These are phyloP conservation scores for Colistium nudipinnis DNA, from an alignment of 2,113 vertebrate genomes.

Conservation along the genomic window DNA sequence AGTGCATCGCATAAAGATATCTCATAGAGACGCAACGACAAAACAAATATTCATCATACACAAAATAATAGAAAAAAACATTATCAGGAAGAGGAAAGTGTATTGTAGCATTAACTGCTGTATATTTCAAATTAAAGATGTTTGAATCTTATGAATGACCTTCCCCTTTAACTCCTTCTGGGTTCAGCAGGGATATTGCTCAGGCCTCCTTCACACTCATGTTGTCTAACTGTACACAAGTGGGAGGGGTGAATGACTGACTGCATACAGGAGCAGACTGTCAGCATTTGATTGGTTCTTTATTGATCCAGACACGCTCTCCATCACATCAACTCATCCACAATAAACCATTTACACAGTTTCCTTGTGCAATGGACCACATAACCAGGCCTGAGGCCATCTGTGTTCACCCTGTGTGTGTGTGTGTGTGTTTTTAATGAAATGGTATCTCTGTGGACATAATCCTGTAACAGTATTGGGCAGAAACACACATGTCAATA, in stretches of 20 bases:
- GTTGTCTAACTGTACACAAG: conserved; percentile 58
- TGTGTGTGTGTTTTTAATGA: conserved; percentile 77
- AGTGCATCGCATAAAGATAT: conserved; percentile 11
- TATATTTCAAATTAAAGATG: background rate
- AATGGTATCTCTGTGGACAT: conserved; percentile 85
- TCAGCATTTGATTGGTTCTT: conserved; percentile 82
- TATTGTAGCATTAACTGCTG: conserved; percentile 1
- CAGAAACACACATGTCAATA: conserved; percentile 85
- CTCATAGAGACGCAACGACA: background rate
- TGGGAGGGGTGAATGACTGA: conserved; percentile 70
- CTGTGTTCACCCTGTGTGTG: conserved; percentile 47
- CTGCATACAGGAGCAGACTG: conserved; percentile 79
- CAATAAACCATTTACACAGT: conserved; percentile 87
- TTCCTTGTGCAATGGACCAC: conserved; percentile 82
- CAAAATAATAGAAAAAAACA: background rate
- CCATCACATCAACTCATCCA: conserved; percentile 87
- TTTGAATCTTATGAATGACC: conserved; percentile 22
- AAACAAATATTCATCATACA: background rate
- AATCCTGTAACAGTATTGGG: conserved; percentile 85
- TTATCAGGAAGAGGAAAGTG: background rate
- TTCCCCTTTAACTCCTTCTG: conserved; percentile 14
- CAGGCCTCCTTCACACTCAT: conserved; percentile 63
- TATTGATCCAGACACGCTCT: conserved; percentile 86
- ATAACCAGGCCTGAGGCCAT: conserved; percentile 82
- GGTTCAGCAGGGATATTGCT: conserved; percentile 48